Evolutionary conservation across 1,140 invertebrate species (phyloP), one percentile per base, ranked within the genome.

Genomic region (Lasaia peninsularis): DNA sequence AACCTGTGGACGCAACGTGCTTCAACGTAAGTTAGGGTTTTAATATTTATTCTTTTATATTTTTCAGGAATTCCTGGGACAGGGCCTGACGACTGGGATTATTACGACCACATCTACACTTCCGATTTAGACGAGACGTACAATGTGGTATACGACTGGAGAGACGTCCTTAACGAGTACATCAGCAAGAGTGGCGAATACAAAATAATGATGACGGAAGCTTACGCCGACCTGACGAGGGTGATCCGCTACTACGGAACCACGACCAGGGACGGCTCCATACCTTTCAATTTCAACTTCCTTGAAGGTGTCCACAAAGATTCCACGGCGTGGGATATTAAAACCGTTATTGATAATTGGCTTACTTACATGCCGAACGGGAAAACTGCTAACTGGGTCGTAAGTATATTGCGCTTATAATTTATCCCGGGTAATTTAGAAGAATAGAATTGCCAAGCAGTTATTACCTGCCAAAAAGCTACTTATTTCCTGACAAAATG

Each of bases 131-230:
- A 77, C 2, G 77, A 79, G 37, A 85, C 79, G 0, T 88, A 86
- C 62, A 79, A 90, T 1, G 74, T 94, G 6, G 81, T 91, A 1
- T 91, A 90, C 71, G 71, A 90, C 56, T 91, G 89, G 89, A 78
- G 91, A 3, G 81, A 79, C 4, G 70, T 91, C 0, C 63, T 91
- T 32, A 81, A 92, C 58, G 78, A 90, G 31, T 91, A 84, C 58
- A 74, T 78, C 12, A 52, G 55, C 1, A 73, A 65, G 2, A 48
- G 82, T 10, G 86, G 85, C 12, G 71, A 79, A 20, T 67, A 72
- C 37, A 92, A 94, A 79, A 88, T 95, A 1, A 91, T 96, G 83
- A 91, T 96, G 86, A 92, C 92, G 0, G 95, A 96, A 80, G 92
- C 92, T 2, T 95, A 94, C 70, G 91, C 92, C 0, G 73, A 79